Evolutionary conservation across 2,888 invertebrate species (phyloP).

Genomic region (Dryadula phaetusa): DNA sequence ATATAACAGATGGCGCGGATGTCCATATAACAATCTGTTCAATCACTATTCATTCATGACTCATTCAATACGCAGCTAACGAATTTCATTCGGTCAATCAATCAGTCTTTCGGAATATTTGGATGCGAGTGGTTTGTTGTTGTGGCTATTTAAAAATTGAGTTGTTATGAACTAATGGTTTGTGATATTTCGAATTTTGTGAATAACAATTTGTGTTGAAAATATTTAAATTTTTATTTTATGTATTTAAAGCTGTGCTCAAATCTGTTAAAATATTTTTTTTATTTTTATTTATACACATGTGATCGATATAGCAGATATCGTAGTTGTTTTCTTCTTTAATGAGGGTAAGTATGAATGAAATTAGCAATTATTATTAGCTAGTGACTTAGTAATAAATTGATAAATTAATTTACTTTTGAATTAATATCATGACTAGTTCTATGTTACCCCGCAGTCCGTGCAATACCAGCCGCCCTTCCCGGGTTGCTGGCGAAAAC

Average conservation of each 20-base stretch:
- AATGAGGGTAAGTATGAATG: conserved; percentile 74
- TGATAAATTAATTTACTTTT: conserved; percentile 44
- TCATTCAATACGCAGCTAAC: conserved; percentile 24
- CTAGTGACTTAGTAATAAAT: conserved; percentile 34
- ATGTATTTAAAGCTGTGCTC: conserved; percentile 18
- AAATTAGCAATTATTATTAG: conserved; percentile 53
- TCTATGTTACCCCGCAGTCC: conserved; percentile 25
- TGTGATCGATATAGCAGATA: conserved; percentile 74
- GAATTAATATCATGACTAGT: conserved; percentile 24
- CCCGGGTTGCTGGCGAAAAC: conserved; percentile 56
- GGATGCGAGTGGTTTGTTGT: conserved; percentile 50
- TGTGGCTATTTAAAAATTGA: conserved; percentile 50
- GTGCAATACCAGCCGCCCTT: conserved; percentile 40
- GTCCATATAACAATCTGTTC: conserved; percentile 24
- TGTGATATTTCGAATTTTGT: conserved; percentile 46
- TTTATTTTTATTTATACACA: conserved; percentile 64
- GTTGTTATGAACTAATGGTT: conserved; percentile 56
- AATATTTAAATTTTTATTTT: conserved; percentile 19
- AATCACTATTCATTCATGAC: conserved; percentile 43
- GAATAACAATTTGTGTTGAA: conserved; percentile 37
- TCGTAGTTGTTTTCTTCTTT: conserved; percentile 56
- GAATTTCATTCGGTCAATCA: conserved; percentile 52
- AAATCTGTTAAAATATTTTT: conserved; percentile 43
- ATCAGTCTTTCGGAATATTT: conserved; percentile 56
- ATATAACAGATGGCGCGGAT: conserved; percentile 1